Conservation (phyloP, 2,888 invertebrate genomes). For the Brassicogethes aeneus region DNA sequence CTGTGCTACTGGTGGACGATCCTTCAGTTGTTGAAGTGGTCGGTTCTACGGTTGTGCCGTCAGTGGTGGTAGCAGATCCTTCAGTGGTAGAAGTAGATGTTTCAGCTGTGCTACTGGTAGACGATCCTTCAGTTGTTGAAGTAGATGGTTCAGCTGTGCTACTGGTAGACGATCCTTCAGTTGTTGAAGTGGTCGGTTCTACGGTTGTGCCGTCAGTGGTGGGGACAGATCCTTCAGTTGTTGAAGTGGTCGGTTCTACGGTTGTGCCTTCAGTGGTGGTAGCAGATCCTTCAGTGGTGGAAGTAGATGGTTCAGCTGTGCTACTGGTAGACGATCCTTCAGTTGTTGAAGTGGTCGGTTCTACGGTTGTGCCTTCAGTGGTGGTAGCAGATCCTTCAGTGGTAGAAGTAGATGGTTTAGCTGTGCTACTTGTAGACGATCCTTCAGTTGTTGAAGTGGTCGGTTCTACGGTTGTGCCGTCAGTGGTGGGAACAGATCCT, state of each 20-base stretch:
- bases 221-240: neutral
- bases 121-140: too few species aligned
- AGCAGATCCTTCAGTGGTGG: neutral
- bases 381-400: neutral
- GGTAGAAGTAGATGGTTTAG: neutral
- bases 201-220: neutral
- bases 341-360: neutral
- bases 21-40: neutral
- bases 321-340: neutral
- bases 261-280: neutral
- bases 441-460: neutral
- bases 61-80: neutral
- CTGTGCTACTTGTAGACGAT: too few species aligned
- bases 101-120: conserved; percentile 1
- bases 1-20: neutral
- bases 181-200: neutral
- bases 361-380: too few species aligned
- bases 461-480: neutral
- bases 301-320: neutral
- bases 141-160: neutral
- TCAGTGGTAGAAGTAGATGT: neutral
- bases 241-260: neutral
- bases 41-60: neutral
- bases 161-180: neutral
- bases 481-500: neutral